A percentile compares a stretch with the other conserved stretches of the same genome.
phyloP scores from a whole-genome alignment of 2,888 invertebrate species.

The Drosophila trichaetosa region DNA sequence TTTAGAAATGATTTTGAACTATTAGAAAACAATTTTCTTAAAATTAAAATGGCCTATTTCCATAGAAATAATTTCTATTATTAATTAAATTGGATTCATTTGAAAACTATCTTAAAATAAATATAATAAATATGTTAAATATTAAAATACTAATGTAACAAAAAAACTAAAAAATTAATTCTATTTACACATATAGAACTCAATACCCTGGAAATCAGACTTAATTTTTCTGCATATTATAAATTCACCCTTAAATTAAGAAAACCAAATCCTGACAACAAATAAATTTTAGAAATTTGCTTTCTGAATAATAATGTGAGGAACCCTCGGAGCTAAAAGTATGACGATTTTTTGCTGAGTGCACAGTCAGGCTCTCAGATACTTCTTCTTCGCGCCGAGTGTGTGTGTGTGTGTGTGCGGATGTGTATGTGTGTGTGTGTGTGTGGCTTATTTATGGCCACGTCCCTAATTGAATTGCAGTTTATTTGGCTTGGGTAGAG shows the following conservation, averaged over 20 bases:
- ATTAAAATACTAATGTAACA: not conserved
- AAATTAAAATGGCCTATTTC: rapidly evolving
- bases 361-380: not conserved
- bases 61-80: too few species aligned
- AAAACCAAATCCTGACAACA: not conserved
- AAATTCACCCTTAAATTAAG: not conserved
- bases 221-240: not conserved
- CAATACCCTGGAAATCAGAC: not conserved
- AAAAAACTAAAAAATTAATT: rapidly evolving
- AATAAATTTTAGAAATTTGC: not conserved
- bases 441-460: constrained; percentile 72
- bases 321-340: too few species aligned
- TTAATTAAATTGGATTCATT: rapidly evolving
- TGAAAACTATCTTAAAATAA: not conserved
- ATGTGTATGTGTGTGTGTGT: constrained; percentile 15
- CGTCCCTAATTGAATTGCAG: constrained; percentile 79
- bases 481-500: constrained; percentile 65
- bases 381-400: constrained; percentile 2
- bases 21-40: not conserved
- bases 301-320: not conserved
- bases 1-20: not conserved
- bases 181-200: not conserved
- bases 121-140: not conserved
- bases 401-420: constrained; percentile 18
- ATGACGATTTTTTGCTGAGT: not conserved